A percentile compares a stretch with the other conserved stretches of the same genome.
phyloP scores from a whole-genome alignment of 2,113 vertebrate genomes.

The Nicator chloris region DNA sequence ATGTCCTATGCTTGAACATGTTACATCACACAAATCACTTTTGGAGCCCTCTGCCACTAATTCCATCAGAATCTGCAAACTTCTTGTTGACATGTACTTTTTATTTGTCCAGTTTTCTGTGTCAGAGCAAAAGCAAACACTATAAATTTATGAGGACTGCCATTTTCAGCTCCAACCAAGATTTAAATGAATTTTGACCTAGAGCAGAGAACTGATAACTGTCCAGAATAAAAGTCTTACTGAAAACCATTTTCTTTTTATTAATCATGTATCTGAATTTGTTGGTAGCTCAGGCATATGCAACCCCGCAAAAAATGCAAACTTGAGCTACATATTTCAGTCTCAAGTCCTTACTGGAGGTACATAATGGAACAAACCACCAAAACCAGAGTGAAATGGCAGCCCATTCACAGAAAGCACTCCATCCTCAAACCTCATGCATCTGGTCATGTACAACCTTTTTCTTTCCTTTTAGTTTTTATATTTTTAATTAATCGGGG shows the following conservation, averaged over 20 bases:
- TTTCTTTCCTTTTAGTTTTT: too few relatives aligned
- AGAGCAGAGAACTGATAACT: neutral
- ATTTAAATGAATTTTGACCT: neutral
- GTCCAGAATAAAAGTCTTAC: neutral
- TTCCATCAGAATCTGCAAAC: neutral
- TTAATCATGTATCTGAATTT: neutral
- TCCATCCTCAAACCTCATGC: neutral
- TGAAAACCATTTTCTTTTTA: neutral
- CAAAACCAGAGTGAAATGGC: neutral
- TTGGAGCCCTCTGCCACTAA: neutral
- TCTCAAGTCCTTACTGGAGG: neutral
- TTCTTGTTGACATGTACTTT: neutral
- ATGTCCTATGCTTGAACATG: accelerated
- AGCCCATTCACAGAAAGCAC: neutral
- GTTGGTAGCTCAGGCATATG: neutral
- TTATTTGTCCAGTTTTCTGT: neutral
- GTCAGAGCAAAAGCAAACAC: neutral
- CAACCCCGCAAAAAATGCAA: neutral
- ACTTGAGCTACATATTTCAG: neutral
- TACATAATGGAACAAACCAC: neutral
- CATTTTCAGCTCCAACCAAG: neutral
- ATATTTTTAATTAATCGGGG: neutral
- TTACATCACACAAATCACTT: neutral
- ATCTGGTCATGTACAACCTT: too few relatives aligned
- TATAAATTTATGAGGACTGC: neutral